Conservation (phyloP, 2,113 vertebrate genomes). For the Patagioenas fasciata region DNA sequence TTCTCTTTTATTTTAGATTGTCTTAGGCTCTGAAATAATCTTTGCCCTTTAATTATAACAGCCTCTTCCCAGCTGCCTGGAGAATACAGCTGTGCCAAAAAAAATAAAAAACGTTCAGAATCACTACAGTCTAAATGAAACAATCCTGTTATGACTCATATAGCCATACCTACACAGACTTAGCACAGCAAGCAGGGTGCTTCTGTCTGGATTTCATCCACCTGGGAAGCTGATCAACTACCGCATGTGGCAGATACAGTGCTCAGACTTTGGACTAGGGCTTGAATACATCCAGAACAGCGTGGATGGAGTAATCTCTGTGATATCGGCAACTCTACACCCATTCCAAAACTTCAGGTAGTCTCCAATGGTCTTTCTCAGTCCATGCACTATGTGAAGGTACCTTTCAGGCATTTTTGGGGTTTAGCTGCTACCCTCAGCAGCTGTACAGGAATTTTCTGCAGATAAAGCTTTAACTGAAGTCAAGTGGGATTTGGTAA, state of each 20-base stretch:
- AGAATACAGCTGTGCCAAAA: not conserved
- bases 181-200: not conserved
- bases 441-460: not conserved
- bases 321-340: too few relatives aligned
- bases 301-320: not conserved
- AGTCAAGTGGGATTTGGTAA: not conserved
- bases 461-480: not conserved
- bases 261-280: not conserved
- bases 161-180: not conserved
- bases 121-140: not conserved
- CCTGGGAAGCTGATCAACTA: not conserved
- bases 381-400: not conserved
- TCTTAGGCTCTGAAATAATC: not conserved
- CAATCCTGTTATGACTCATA: not conserved
- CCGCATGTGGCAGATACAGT: not conserved
- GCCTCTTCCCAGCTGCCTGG: not conserved
- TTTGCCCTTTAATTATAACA: not conserved
- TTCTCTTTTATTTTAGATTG: not conserved
- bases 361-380: not conserved
- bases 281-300: not conserved
- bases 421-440: not conserved
- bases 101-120: not conserved
- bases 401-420: not conserved
- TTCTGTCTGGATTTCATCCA: not conserved
- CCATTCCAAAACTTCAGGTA: not conserved